A percentile compares a stretch with the other conserved stretches of the same genome.
These are phyloP conservation scores for Nomada fucata DNA, from an alignment of 2,888 invertebrate genomes.

Conservation along the genomic window DNA sequence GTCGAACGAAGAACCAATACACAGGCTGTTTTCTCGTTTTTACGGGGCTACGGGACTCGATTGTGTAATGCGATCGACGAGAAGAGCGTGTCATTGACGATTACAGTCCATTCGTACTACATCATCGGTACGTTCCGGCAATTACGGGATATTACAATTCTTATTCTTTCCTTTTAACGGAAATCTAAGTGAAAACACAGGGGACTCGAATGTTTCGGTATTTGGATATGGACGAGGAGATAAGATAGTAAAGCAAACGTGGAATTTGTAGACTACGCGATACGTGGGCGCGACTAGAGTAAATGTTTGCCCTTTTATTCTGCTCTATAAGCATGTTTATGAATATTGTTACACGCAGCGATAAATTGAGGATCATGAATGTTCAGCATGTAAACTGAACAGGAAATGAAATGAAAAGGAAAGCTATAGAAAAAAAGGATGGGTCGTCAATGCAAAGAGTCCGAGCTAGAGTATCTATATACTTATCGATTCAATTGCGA, in stretches of 20 bases:
- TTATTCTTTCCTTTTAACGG: neutral
- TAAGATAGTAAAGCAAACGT: conserved; percentile 28
- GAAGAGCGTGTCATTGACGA: conserved; percentile 2
- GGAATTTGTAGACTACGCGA: conserved; percentile 12
- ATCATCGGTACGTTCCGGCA: conserved; percentile 15
- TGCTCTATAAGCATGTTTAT: conserved; percentile 11
- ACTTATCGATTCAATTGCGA: no score
- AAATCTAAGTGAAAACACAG: neutral
- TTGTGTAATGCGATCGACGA: conserved; percentile 5
- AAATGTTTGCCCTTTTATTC: conserved; percentile 39
- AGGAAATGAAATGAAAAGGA: neutral
- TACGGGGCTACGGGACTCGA: conserved; percentile 10
- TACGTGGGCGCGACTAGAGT: neutral
- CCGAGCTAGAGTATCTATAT: no score
- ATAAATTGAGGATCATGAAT: neutral
- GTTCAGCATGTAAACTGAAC: neutral
- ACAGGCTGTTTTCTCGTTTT: neutral
- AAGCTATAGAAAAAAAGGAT: no score
- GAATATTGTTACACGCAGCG: conserved; percentile 10
- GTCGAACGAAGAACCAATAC: conserved; percentile 13
- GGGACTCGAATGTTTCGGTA: conserved; percentile 25
- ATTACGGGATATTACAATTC: neutral
- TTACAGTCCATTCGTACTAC: conserved; percentile 3
- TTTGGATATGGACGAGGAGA: conserved; percentile 8
- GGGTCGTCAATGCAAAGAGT: no score